phyloP scores from a whole-genome alignment of 2,888 invertebrate species.

The Pteria penguin region DNA sequence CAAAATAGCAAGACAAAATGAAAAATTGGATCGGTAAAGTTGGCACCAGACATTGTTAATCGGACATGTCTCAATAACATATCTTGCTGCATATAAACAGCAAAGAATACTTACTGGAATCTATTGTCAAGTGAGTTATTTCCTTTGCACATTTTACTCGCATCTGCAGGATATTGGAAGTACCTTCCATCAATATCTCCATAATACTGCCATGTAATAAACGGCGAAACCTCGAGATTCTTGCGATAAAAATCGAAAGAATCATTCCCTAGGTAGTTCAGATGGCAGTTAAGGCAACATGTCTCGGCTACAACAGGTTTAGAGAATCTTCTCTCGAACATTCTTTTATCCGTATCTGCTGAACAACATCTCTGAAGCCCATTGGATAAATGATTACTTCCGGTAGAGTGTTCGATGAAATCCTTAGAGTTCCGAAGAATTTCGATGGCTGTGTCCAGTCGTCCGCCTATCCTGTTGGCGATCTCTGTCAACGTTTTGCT shows the following conservation, averaged over 20 bases:
- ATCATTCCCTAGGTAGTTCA: neutral
- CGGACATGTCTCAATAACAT: no score
- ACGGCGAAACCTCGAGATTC: conserved; percentile 7
- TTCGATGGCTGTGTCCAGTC: neutral
- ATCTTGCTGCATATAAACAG: no score
- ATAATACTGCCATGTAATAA: conserved; percentile 38
- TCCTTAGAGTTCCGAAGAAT: conserved; percentile 14
- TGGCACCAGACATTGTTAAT: no score
- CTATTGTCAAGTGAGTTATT: conserved; percentile 6
- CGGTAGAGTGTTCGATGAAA: conserved; percentile 15
- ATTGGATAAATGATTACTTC: neutral
- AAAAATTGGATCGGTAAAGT: no score
- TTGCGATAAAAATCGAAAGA: conserved; percentile 10
- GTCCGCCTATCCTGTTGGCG: conserved; percentile 5
- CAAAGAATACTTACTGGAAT: conserved; percentile 32
- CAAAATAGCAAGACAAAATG: no score
- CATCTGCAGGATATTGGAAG: conserved; percentile 35
- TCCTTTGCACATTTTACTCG: conserved; percentile 11
- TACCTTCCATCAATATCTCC: conserved; percentile 37
- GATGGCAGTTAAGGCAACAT: neutral
- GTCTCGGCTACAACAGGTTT: neutral
- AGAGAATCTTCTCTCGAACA: neutral
- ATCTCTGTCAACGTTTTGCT: neutral
- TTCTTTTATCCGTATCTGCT: neutral
- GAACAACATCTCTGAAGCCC: neutral